Percentiles rank a stretch among this genome's conserved stretches.
phyloP scores from a whole-genome alignment of 2,888 invertebrate species.

The Ennomos fuscantarius region DNA sequence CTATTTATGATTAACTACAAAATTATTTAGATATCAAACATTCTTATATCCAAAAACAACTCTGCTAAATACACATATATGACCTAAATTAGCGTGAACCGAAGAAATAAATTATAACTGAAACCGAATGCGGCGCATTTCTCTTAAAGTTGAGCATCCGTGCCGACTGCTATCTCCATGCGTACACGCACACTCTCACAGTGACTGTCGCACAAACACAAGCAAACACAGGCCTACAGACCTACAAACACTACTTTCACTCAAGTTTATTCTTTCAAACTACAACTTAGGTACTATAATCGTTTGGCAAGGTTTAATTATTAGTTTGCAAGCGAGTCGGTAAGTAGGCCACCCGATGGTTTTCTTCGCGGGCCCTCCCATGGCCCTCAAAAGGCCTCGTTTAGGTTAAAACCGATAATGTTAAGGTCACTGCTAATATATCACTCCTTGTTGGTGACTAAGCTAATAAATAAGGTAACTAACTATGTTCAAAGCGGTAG shows the following conservation, averaged over 20 bases:
- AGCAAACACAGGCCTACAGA: slow-evolving; percentile 74
- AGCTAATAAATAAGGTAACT: not conserved
- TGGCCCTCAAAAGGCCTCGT: slow-evolving; percentile 69
- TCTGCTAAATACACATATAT: too few relatives aligned
- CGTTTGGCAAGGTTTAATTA: slow-evolving; percentile 32
- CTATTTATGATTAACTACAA: too few relatives aligned
- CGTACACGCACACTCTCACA: slow-evolving; percentile 70
- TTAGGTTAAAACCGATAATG: slow-evolving; percentile 55
- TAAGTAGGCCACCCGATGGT: slow-evolving; percentile 75
- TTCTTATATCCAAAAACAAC: too few relatives aligned
- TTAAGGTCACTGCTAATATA: slow-evolving; percentile 55
- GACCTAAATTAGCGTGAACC: too few relatives aligned
- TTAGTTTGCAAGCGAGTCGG: slow-evolving; percentile 56
- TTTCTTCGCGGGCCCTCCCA: slow-evolving; percentile 74
- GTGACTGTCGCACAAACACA: slow-evolving; percentile 60
- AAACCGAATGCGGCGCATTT: slow-evolving; percentile 69
- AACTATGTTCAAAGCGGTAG: too few relatives aligned
- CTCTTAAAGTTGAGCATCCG: slow-evolving; percentile 65
- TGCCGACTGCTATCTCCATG: slow-evolving; percentile 78
- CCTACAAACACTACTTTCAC: slow-evolving; percentile 78
- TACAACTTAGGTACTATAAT: slow-evolving; percentile 51
- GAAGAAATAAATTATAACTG: too few relatives aligned
- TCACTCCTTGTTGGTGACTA: slow-evolving; percentile 19
- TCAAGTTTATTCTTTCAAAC: slow-evolving; percentile 46
- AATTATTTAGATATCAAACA: too few relatives aligned